Evolutionary conservation across 1,140 invertebrate genomes (phyloP).

Genomic region (Xylocopa sonorina): DNA sequence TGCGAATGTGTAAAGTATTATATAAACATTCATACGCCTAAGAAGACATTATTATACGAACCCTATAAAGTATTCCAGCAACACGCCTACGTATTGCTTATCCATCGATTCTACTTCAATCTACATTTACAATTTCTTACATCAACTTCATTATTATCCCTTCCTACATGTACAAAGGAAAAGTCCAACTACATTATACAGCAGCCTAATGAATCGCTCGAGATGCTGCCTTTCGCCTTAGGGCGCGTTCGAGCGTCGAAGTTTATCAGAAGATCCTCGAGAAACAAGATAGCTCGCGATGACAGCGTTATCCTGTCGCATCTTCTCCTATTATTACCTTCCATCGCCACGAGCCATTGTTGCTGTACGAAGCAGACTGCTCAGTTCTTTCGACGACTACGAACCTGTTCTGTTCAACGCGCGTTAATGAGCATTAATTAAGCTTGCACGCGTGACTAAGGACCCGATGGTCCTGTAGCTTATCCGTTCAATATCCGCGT

Average conservation of each 20-base stretch:
- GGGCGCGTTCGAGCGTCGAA: not conserved
- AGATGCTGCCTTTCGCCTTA: not conserved
- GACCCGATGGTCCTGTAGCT: slow-evolving; percentile 28
- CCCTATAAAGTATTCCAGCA: too few relatives aligned
- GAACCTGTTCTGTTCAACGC: slow-evolving; percentile 23
- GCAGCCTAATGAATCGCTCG: not conserved
- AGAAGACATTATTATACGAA: too few relatives aligned
- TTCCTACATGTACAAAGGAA: not conserved
- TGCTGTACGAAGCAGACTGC: not conserved
- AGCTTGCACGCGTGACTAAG: slow-evolving; percentile 65
- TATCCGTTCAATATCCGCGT: slow-evolving; percentile 15
- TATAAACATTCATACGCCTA: too few relatives aligned
- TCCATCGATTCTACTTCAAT: too few relatives aligned
- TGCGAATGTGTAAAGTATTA: too few relatives aligned
- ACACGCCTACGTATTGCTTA: too few relatives aligned
- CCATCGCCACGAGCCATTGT: slow-evolving; percentile 26
- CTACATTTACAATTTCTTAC: too few relatives aligned
- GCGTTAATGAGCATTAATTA: slow-evolving; percentile 68
- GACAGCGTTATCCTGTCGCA: slow-evolving; percentile 38
- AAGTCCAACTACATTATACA: not conserved
- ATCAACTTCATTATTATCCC: too few relatives aligned
- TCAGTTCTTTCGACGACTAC: not conserved
- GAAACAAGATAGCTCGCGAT: not conserved
- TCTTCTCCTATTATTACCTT: slow-evolving; percentile 44
- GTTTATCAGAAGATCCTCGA: not conserved